These are phyloP conservation scores for Mimachlamys varia DNA, from an alignment of 2,888 invertebrate genomes.

Conservation along the genomic window DNA sequence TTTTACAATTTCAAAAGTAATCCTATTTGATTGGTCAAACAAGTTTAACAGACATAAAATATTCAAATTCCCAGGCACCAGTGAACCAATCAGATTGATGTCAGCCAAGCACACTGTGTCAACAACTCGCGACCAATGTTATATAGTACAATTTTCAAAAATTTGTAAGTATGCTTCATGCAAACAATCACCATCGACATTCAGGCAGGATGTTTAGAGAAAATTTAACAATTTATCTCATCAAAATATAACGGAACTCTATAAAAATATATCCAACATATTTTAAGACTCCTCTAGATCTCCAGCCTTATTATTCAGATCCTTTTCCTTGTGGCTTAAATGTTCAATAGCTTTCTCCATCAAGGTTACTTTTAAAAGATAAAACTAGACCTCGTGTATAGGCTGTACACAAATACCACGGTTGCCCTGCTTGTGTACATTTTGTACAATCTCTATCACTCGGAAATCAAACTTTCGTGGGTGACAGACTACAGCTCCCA, in stretches of 20 bases:
- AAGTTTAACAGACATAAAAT: background rate
- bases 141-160: background rate
- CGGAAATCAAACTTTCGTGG: background rate
- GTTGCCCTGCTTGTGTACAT: background rate
- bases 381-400: background rate
- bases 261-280: background rate
- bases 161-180: background rate
- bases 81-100: background rate
- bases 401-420: background rate
- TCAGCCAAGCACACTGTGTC: background rate
- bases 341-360: background rate
- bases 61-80: background rate
- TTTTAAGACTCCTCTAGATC: background rate
- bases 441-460: conserved; percentile 1
- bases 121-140: background rate
- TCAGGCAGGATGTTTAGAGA: background rate
- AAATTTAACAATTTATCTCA: background rate
- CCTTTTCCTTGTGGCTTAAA: background rate
- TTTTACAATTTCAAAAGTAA: background rate
- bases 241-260: background rate
- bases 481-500: background rate
- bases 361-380: conserved; percentile 22
- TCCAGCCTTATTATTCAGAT: background rate
- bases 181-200: background rate
- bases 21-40: conserved; percentile 12